phyloP scores from a whole-genome alignment of 2,113 vertebrate genomes.

The Cyanoderma ruficeps region DNA sequence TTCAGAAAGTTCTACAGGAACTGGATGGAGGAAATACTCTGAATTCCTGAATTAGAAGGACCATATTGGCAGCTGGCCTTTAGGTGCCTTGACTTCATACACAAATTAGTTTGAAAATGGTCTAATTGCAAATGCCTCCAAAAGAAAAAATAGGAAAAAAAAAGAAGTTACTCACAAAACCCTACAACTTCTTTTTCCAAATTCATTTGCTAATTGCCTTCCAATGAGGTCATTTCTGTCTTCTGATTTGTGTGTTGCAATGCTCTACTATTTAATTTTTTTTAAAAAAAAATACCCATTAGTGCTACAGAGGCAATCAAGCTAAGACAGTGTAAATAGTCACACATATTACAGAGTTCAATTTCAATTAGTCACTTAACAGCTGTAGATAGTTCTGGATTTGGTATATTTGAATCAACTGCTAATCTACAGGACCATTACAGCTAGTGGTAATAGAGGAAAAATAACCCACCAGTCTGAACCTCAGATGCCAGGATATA shows the following conservation, averaged over 20 bases:
- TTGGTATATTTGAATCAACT: not conserved
- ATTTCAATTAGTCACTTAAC: not conserved
- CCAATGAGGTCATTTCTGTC: not conserved
- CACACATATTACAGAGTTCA: not conserved
- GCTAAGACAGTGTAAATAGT: not conserved
- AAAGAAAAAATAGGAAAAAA: not conserved
- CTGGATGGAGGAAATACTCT: not conserved
- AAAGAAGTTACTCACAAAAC: not conserved
- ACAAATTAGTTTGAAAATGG: not conserved
- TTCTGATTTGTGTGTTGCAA: not conserved
- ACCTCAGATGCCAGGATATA: constrained; percentile 15
- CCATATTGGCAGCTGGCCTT: not conserved
- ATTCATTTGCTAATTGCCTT: not conserved
- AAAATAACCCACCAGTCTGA: not conserved
- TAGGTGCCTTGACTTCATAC: not conserved
- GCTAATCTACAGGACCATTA: constrained; percentile 6
- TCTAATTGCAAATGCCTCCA: not conserved
- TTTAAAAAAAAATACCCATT: not conserved
- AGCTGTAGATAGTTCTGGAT: not conserved
- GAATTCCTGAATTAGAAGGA: not conserved
- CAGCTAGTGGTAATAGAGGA: not conserved
- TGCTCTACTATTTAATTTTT: not conserved
- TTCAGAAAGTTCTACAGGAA: not conserved
- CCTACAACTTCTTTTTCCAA: not conserved
- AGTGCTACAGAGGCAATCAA: not conserved